Evolutionary conservation across 2,797 vertebrate species (phyloP), one percentile per base, ranked within the genome.

Genomic region (Notolepis coatsorum): DNA sequence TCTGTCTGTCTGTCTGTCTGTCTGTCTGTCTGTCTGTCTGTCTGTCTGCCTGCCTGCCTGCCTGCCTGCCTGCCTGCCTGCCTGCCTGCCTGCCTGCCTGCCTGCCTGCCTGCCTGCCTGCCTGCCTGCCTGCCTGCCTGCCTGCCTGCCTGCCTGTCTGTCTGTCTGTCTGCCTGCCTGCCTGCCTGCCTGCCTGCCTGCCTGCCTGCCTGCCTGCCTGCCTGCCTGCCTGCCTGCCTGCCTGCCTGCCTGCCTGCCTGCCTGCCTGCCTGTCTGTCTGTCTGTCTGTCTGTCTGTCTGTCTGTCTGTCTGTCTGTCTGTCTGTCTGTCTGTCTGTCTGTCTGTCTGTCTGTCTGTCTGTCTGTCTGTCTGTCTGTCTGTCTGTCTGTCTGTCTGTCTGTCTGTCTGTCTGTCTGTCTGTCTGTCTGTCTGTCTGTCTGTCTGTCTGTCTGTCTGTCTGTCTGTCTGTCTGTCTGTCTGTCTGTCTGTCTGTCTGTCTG

Each of bases 381-480:
- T 31, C 31, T 48, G 9, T 41, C 47, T 50, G 6, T 70, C 85
- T 45, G 28, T 86, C 81, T 85, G 46, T 70, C 81, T 82, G 76
- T 90, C 65, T 77, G 30, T 71, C 25, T 31, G 30, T 47, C 23
- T n/a, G 15, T 59, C 8, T 60, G 28, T 15, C 56, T 58, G 46
- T 63, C 84, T 86, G 47, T 64, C 81, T 77, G 75, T 91, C 71
- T 70, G 30, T 60, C 48, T 47, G 46, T 59, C 55, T 43, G 23
- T 28, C 49, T 15, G 48, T 48, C 56, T 54, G 15, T 28, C 52
- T 42, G 82, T 62, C 59, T 33, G 20, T 41, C 30, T 30, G 41
- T 37, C 10, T 37, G 10, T 75, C 88, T 46, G n/a, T 87, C 82
- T 85, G 51, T 68, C 81, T 79, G 77, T 91, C 73, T 77, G 9